Conservation (phyloP, 2,888 invertebrate species). For the Eudasyphora cyanicolor region DNA sequence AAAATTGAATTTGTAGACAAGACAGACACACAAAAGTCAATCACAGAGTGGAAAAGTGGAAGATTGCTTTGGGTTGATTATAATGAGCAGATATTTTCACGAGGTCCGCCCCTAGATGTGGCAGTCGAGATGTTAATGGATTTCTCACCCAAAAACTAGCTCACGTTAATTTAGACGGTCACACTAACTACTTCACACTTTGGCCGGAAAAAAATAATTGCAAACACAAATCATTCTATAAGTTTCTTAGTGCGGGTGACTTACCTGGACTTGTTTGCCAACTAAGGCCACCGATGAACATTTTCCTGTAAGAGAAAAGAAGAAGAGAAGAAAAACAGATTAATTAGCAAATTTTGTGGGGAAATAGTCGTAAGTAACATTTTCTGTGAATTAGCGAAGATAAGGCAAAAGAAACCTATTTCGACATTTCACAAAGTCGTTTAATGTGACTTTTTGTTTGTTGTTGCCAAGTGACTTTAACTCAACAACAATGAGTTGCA, state of each 20-base stretch:
- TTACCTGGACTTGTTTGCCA: slow-evolving; percentile 99
- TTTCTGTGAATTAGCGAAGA: not conserved
- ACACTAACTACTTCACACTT: slow-evolving; percentile 57
- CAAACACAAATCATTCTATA: not conserved
- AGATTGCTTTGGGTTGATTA: not conserved
- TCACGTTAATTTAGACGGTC: slow-evolving; percentile 35
- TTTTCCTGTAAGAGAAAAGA: slow-evolving; percentile 91
- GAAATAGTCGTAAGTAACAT: not conserved
- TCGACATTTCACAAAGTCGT: not conserved
- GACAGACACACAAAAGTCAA: slow-evolving; percentile 30
- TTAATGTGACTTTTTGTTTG: not conserved
- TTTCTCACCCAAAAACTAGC: slow-evolving; percentile 10
- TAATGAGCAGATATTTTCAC: not conserved
- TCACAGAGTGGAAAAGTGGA: slow-evolving; percentile 22
- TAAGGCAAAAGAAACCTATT: not conserved
- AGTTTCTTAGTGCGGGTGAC: slow-evolving; percentile 69
- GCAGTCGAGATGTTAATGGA: slow-evolving; percentile 21
- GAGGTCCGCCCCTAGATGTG: not conserved
- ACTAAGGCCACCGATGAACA: slow-evolving; percentile 99
- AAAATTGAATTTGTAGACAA: slow-evolving; percentile 55
- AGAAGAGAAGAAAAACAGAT: slow-evolving; percentile 56
- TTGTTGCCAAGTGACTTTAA: slow-evolving; percentile 11
- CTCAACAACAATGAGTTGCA: not conserved
- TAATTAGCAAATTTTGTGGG: slow-evolving; percentile 45
- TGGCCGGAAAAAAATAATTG: not conserved